Base-by-base conservation (phyloP, 2,797 vertebrate genomes). In the Sus cebifrons region DNA sequence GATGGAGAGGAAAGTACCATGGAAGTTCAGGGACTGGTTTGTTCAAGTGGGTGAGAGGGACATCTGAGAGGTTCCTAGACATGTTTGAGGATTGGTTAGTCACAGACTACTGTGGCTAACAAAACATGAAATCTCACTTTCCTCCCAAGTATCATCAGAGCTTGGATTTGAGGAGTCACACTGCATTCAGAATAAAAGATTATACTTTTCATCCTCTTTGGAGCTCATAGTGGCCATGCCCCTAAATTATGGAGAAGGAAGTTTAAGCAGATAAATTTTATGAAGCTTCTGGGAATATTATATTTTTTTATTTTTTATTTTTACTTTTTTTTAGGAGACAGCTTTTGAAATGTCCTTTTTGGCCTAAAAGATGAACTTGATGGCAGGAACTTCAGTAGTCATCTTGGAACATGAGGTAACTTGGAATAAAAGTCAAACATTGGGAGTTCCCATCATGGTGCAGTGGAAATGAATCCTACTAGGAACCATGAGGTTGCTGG, bases 21-120 rank as follows among this genome's bases (percentile, higher is more conserved):
- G 13, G 17, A 2, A 82, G 5, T 40, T 18, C 4, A 5, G 11
- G n/a, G 32, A 9, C 17, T 49, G 36, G 2, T 52, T 56, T 36
- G 32, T 65, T 62, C 32, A 73, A 65, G 27, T 3, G 0, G 5
- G 32, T 1, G 2, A 15, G 10, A 2, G 20, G 9, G 0, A 4
- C 5, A 3, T 10, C 17, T 79, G 8, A 70, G 23, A 64, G 54
- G 36, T 44, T 65, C 64, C 7, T n/a, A 70, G 64, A 2, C 2
- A 15, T 0, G 0, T 18, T 10, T 16, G 21, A 64, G 60, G 25
- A 4, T 2, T 6, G 9, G 5, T 64, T 11, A 90, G 27, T 10
- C 5, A 49, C 17, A 58, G 9, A 12, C 4, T 9, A 7, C 3
- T 25, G 11, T 40, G n/a, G 16, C n/a, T 62, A 54, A 62, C 25